Evolutionary conservation across 2,888 invertebrate species (phyloP).

Genomic region (Fabriciana adippe): DNA sequence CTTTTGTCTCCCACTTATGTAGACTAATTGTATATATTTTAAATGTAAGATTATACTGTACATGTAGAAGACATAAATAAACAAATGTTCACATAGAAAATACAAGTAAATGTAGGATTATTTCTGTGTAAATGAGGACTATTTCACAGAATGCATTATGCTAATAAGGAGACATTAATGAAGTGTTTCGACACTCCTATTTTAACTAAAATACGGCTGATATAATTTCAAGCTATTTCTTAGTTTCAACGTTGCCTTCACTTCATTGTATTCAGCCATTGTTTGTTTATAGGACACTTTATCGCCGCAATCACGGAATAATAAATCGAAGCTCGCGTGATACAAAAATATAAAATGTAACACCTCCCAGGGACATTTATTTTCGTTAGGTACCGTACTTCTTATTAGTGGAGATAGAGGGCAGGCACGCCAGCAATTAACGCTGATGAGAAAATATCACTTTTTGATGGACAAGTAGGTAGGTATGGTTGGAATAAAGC

Average conservation of each 20-base stretch:
- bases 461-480: constrained; percentile 48
- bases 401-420: constrained; percentile 67
- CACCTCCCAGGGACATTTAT: constrained; percentile 70
- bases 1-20: no score
- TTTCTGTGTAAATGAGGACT: no score
- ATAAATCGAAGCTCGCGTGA: constrained; percentile 62
- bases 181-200: not conserved
- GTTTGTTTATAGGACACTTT: constrained; percentile 32
- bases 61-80: no score
- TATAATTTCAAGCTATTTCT: not conserved
- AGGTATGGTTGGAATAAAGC: not conserved
- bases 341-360: constrained; percentile 70
- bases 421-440: constrained; percentile 68
- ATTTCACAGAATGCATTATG: no score
- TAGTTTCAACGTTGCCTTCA: not conserved
- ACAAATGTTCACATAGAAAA: no score
- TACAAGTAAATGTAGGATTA: no score
- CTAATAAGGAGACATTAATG: no score
- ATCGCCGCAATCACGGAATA: constrained; percentile 32
- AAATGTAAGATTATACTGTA: no score
- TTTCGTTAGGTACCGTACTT: constrained; percentile 68
- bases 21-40: no score
- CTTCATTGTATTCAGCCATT: constrained; percentile 15
- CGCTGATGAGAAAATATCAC: constrained; percentile 64
- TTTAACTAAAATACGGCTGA: not conserved